A percentile compares a stretch with the other conserved stretches of the same genome.
phyloP scores from a whole-genome alignment of 2,797 vertebrate genomes.

The Coccyzus lansbergi region DNA sequence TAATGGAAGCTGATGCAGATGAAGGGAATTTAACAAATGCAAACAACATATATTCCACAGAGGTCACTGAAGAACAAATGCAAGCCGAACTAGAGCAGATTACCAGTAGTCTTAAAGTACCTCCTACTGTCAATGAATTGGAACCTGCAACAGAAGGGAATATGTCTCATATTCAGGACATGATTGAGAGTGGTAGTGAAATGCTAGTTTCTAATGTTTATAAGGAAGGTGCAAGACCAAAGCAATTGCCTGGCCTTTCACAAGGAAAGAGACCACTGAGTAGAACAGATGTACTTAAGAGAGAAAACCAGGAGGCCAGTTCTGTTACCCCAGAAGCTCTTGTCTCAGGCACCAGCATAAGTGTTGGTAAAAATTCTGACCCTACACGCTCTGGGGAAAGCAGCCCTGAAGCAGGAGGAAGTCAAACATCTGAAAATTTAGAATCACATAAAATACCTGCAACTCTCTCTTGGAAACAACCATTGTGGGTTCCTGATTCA shows the following conservation, averaged over 20 bases:
- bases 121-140: background rate
- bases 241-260: constrained; percentile 80
- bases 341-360: background rate
- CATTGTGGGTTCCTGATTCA: constrained; percentile 92
- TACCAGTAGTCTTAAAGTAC: background rate
- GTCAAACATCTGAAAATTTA: background rate
- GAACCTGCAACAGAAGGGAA: constrained; percentile 20
- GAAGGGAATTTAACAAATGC: background rate
- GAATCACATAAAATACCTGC: constrained; percentile 47
- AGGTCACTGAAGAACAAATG: background rate
- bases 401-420: constrained; percentile 52
- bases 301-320: background rate
- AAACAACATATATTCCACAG: constrained; percentile 16
- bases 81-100: constrained; percentile 35
- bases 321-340: background rate
- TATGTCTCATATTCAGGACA: background rate
- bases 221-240: constrained; percentile 88
- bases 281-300: background rate
- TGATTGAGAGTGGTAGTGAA: constrained; percentile 26
- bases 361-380: constrained; percentile 1
- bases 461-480: constrained; percentile 84
- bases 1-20: constrained; percentile 3
- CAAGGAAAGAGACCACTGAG: constrained; percentile 54
- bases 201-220: constrained; percentile 27
- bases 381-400: constrained; percentile 26